These are phyloP conservation scores for Pseudococcus jackbeardsleyi DNA, from an alignment of 2,888 invertebrate species.

Conservation along the genomic window DNA sequence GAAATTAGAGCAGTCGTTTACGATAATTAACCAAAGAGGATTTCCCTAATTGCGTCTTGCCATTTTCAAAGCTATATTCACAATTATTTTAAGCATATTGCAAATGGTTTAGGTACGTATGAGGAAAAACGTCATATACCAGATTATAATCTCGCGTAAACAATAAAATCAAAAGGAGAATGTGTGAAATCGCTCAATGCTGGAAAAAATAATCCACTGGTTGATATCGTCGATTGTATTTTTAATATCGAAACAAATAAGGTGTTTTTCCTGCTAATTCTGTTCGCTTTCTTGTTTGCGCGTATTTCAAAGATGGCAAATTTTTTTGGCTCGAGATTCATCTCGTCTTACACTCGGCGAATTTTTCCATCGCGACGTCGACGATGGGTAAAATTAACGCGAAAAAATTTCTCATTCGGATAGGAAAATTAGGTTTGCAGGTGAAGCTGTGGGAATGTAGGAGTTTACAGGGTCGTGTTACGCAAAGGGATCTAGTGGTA, in stretches of 20 bases:
- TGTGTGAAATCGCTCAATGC: background rate
- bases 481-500: background rate
- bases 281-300: background rate
- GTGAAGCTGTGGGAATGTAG: background rate
- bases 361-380: background rate
- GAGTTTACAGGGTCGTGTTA: background rate
- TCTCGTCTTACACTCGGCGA: background rate
- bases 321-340: background rate
- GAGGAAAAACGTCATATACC: background rate
- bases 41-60: slow-evolving; percentile 47
- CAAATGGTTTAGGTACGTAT: background rate
- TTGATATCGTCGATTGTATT: background rate
- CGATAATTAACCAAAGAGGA: slow-evolving; percentile 49
- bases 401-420: background rate
- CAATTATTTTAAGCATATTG: background rate
- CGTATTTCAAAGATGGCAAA: background rate
- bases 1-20: slow-evolving; percentile 35
- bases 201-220: background rate
- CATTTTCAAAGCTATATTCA: background rate
- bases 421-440: background rate
- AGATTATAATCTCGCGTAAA: background rate
- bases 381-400: background rate
- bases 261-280: background rate
- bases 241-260: background rate
- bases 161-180: background rate